phyloP scores from a whole-genome alignment of 2,113 vertebrate species.

The Vidua chalybeata region DNA sequence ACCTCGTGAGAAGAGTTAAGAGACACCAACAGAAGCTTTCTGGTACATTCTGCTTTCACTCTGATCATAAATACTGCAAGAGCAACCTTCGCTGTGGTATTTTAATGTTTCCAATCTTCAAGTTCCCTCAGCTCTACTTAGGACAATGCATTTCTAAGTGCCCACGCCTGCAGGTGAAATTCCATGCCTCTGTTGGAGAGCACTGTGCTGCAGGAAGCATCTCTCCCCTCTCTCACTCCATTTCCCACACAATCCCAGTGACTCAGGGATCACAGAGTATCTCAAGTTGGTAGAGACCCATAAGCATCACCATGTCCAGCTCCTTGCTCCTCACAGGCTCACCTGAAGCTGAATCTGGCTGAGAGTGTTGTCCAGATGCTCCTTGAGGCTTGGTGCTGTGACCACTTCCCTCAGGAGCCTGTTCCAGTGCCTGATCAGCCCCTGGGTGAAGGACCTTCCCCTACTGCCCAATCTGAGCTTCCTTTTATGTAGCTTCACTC shows the following conservation, averaged over 20 bases:
- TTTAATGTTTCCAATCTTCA: constrained; percentile 54
- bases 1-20: constrained; percentile 21
- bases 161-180: background rate
- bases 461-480: background rate
- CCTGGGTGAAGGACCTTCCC: background rate
- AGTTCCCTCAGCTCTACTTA: constrained; percentile 24
- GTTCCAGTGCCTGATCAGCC: background rate
- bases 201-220: background rate
- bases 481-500: background rate
- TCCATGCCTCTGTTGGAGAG: background rate
- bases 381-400: background rate
- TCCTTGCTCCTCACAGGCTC: accelerated
- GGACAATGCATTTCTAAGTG: constrained; percentile 6
- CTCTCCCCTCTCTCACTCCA: background rate
- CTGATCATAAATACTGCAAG: constrained; percentile 65
- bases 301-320: background rate
- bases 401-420: background rate
- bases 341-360: background rate
- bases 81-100: constrained; percentile 51
- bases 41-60: constrained; percentile 51
- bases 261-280: background rate
- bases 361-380: accelerated
- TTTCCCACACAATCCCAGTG: background rate
- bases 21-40: constrained; percentile 55
- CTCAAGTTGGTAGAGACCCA: background rate